Percentiles rank a stretch among this genome's conserved stretches.
Evolutionary conservation across 2,888 invertebrate genomes (phyloP).

Genomic region (Deilephila porcellus): DNA sequence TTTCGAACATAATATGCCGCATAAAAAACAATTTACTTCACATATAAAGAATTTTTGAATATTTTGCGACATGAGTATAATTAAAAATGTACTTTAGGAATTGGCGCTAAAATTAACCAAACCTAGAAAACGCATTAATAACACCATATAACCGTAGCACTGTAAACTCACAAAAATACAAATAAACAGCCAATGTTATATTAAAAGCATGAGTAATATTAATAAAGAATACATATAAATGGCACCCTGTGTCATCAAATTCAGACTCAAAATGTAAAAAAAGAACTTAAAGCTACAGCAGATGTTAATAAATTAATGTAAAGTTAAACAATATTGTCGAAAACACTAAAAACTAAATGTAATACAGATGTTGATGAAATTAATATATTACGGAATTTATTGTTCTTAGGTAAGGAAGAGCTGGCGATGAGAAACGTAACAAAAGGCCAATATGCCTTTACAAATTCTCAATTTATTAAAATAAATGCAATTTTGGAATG

Average conservation of each 20-base stretch:
- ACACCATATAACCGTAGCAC: conserved; percentile 2
- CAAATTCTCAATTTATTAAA: neutral
- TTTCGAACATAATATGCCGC: too few species aligned
- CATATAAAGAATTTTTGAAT: too few species aligned
- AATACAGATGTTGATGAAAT: conserved; percentile 16
- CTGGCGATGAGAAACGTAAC: neutral
- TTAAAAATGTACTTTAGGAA: too few species aligned
- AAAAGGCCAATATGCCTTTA: neutral
- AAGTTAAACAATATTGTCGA: conserved; percentile 34
- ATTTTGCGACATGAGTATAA: too few species aligned
- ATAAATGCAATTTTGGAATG: conserved; percentile 16
- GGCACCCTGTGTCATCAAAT: conserved; percentile 70
- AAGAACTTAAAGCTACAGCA: conserved; percentile 35
- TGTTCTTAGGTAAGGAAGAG: conserved; percentile 19
- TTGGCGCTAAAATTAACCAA: too few species aligned
- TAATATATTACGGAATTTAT: conserved; percentile 25
- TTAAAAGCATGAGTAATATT: conserved; percentile 22
- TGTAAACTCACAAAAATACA: neutral
- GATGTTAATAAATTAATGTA: conserved; percentile 55
- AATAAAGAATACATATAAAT: conserved; percentile 47
- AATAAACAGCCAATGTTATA: conserved; percentile 8
- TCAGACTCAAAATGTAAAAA: conserved; percentile 58
- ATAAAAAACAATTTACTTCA: too few species aligned
- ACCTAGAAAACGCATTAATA: too few species aligned
- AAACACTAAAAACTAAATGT: conserved; percentile 34